These are phyloP conservation scores for Ceratina japonica DNA, from an alignment of 1,140 invertebrate species.

Conservation along the genomic window DNA sequence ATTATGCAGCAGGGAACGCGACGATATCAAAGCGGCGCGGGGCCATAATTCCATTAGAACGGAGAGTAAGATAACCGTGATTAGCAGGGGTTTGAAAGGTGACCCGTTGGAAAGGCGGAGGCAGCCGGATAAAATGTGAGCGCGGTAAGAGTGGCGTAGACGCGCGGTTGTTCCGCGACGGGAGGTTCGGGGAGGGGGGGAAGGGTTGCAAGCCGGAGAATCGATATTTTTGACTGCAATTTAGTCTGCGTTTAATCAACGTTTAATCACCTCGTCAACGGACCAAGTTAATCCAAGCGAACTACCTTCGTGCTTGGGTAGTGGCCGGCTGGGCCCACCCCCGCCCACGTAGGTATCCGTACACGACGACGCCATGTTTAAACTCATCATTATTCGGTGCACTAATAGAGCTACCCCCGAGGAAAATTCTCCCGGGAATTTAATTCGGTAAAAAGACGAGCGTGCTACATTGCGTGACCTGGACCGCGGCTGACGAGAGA, in stretches of 20 bases:
- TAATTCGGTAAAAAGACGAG: constrained; percentile 57
- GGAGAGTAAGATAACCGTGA: constrained; percentile 65
- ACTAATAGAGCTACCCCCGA: constrained; percentile 57
- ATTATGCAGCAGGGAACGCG: constrained; percentile 55
- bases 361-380: constrained; percentile 69
- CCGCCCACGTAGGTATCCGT: constrained; percentile 48
- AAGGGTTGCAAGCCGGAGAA: constrained; percentile 53
- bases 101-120: constrained; percentile 32
- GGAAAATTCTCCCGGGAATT: constrained; percentile 55
- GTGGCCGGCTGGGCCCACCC: constrained; percentile 11
- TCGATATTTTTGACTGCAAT: constrained; percentile 76
- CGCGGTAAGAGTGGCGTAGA: constrained; percentile 36
- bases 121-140: constrained; percentile 35
- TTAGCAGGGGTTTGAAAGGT: constrained; percentile 60
- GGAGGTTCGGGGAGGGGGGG: not conserved
- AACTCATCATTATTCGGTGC: constrained; percentile 70
- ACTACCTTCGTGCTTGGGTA: constrained; percentile 63
- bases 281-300: constrained; percentile 70
- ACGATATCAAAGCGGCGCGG: constrained; percentile 61
- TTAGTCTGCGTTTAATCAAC: constrained; percentile 76
- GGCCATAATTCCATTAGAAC: constrained; percentile 66
- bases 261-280: constrained; percentile 75
- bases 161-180: constrained; percentile 28
- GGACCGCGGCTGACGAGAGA: constrained; percentile 1
- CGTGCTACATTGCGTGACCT: constrained; percentile 25